Percentiles rank a stretch among this genome's conserved stretches.
These are phyloP conservation scores for Agriopis marginaria DNA, from an alignment of 2,888 invertebrate species.

Conservation along the genomic window DNA sequence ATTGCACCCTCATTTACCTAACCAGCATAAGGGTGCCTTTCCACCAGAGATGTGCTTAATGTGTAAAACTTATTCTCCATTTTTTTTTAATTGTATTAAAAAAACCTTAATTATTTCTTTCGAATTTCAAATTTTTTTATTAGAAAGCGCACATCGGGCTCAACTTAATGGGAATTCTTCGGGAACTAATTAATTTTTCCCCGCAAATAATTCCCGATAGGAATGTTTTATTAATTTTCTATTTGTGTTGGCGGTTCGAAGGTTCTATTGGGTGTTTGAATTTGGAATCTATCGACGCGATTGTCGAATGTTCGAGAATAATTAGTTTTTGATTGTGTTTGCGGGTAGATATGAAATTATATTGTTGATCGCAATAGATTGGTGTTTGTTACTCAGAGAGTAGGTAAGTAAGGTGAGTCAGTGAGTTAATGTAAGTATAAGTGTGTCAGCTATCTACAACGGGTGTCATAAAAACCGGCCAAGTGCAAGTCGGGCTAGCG, in stretches of 20 bases:
- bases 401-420: no score
- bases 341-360: slow-evolving; percentile 1
- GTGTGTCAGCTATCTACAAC: no score
- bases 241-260: slow-evolving; percentile 52
- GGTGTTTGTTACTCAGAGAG: not conserved
- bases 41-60: no score
- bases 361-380: slow-evolving; percentile 3
- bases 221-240: slow-evolving; percentile 65
- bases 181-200: slow-evolving; percentile 69
- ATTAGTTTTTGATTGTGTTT: slow-evolving; percentile 28
- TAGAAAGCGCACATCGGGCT: slow-evolving; percentile 24
- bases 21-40: no score
- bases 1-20: no score
- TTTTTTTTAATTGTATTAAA: no score
- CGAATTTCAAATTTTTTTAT: slow-evolving; percentile 22
- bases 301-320: slow-evolving; percentile 26
- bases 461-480: no score
- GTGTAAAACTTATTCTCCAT: no score
- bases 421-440: no score
- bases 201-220: slow-evolving; percentile 62
- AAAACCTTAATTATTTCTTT: slow-evolving; percentile 19
- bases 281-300: slow-evolving; percentile 26
- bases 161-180: slow-evolving; percentile 61
- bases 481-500: no score
- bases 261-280: slow-evolving; percentile 42